Base-by-base conservation (phyloP, 2,888 invertebrate species). In the Drosophila merina region DNA sequence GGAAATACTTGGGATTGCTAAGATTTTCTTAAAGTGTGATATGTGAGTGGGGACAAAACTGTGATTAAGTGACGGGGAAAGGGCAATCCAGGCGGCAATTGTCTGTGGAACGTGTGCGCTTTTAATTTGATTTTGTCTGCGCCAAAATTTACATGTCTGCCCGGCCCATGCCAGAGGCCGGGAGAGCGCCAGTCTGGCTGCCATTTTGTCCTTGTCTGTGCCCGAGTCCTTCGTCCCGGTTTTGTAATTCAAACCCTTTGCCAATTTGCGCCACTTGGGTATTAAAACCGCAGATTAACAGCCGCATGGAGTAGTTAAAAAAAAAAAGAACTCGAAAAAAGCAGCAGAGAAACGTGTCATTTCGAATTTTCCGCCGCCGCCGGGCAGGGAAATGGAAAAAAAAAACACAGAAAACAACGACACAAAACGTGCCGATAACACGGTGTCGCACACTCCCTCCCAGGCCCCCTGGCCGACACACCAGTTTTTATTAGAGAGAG, bases 361-460 rank as follows among this genome's bases (percentile, higher is more conserved):
- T 87, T 85, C 47, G 75, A 78, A 82, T 79, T 85, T 85, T 87
- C 85, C 78, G 72, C 70, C 44, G 77, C 67, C 57, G 69, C 60
- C 66, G 63, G 33, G 36, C 49, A 51, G 30, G 54, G 20, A 57
- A 74, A 63, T 56, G 57, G 38, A 57, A 72, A 68, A 42, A 31
- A 20, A 30, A 40, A 28, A 28, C 12, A 49, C 48, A 28, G 33
- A 49, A 58, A 9, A 58, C 59, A 72, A 62, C 77, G 75, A 73
- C 78, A 74, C 75, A 72, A 88, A 89, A 89, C 89, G 89, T 89
- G 89, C 89, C 88, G 89, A 89, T 89, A 89, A 88, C 86, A 82
- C 79, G 80, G 85, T 86, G 79, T 80, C 76, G 89, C 80, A 80
- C 75, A 82, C 82, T 80, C 76, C 70, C 64, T 72, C 79, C 71